Evolutionary conservation across 2,113 vertebrate genomes (phyloP), one percentile per base, ranked within the genome.

Genomic region (Toxotes chatareus): DNA sequence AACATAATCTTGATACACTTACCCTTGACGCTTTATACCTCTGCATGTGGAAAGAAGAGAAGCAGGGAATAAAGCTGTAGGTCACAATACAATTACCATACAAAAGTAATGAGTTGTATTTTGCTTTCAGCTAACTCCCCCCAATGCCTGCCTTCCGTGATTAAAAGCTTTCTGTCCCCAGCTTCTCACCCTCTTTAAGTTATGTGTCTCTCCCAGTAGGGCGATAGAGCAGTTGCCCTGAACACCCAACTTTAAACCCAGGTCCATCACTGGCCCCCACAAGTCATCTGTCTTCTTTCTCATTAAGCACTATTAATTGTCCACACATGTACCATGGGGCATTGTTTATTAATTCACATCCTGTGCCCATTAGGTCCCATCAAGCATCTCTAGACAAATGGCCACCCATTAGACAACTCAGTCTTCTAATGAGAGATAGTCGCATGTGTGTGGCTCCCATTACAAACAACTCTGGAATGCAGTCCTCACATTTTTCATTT

Each of bases 311-410:
- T 88, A 92, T 94, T 93, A 94, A 94, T 92, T 93, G 89, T 80
- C 84, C 74, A 71, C 80, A 82, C 87, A 83, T 91, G 88, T 89
- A 91, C 49, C 85, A 61, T 61, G 56, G 38, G 56, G 67, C 34
- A 56, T 86, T 93, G 92, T 91, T 93, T 92, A 93, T 94, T 92
- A 93, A 93, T 93, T 93, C 88, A 89, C 88, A 90, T 82, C 83
- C 82, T 86, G 75, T 88, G 81, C 89, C 84, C 90, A 93, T 92
- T 93, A 92, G 57, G 69, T 73, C 59, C 83, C 88, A 92, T 90
- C 88, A 86, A 85, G 81, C 32, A 70, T 85, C 64, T 85, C 75
- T 42, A 87, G 91, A 94, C 86, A 90, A 93, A 92, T 92, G 62
- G 32, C 78, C 76, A 16, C 55, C 70, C 80, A 90, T 93, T 90